Percentiles rank a stretch among this genome's conserved stretches.
Evolutionary conservation across 2,888 invertebrate species (phyloP).

Genomic region (Dynastes tityus): DNA sequence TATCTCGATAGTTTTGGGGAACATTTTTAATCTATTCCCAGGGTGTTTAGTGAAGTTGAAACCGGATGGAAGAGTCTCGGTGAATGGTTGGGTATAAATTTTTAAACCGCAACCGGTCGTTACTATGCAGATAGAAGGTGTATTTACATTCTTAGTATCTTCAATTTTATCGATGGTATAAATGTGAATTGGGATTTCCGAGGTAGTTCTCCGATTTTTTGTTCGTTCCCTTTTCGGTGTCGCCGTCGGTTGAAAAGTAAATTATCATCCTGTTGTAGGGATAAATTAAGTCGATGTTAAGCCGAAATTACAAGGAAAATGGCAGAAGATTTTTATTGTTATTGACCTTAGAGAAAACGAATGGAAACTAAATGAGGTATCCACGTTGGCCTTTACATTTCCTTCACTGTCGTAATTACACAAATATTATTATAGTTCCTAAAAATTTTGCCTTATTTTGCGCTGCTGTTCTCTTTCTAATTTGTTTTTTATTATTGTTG

Average conservation of each 20-base stretch:
- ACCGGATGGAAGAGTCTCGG: slow-evolving; percentile 53
- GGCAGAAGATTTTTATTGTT: slow-evolving; percentile 40
- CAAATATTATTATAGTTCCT: too few species aligned
- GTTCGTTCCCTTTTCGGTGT: slow-evolving; percentile 14
- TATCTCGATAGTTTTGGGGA: slow-evolving; percentile 30
- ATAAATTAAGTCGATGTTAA: slow-evolving; percentile 36
- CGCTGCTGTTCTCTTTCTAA: too few species aligned
- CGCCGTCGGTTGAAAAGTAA: slow-evolving; percentile 6
- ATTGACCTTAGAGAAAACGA: slow-evolving; percentile 10
- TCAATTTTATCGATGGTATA: slow-evolving; percentile 51
- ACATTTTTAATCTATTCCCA: slow-evolving; percentile 50
- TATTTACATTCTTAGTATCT: slow-evolving; percentile 61
- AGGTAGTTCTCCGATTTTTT: slow-evolving; percentile 30
- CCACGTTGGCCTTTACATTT: not conserved
- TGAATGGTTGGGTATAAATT: slow-evolving; percentile 55
- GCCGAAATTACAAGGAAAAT: slow-evolving; percentile 43
- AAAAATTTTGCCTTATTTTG: too few species aligned
- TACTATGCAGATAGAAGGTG: slow-evolving; percentile 62
- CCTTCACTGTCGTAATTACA: too few species aligned
- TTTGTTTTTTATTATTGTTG: too few species aligned
- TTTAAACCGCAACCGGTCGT: slow-evolving; percentile 59
- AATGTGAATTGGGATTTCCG: slow-evolving; percentile 41
- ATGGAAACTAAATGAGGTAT: not conserved
- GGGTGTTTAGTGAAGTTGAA: slow-evolving; percentile 50
- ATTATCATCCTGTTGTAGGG: slow-evolving; percentile 18